Evolutionary conservation across 2,797 vertebrate genomes (phyloP).

Genomic region (Chiroxiphia lanceolata): DNA sequence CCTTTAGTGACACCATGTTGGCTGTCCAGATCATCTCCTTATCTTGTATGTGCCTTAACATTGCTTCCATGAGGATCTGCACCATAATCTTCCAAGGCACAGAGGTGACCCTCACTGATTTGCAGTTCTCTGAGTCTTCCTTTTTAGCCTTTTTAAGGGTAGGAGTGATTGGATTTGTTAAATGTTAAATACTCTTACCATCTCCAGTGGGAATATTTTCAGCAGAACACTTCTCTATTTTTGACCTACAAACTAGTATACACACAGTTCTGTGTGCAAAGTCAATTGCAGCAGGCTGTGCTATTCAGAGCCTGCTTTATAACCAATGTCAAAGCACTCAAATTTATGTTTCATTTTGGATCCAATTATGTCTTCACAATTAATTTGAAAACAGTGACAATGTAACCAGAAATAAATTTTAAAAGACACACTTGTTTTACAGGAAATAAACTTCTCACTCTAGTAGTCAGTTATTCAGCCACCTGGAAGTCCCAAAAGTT

Average conservation of each 20-base stretch:
- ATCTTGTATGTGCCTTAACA: too few relatives aligned
- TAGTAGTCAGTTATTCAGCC: not conserved
- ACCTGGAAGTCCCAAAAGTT: not conserved
- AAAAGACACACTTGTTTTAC: not conserved
- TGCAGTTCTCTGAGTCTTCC: fast-evolving
- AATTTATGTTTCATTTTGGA: not conserved
- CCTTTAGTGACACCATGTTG: not conserved
- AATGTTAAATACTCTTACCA: not conserved
- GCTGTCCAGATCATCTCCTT: too few relatives aligned
- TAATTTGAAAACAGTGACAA: not conserved
- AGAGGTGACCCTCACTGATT: not conserved
- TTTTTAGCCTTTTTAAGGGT: not conserved
- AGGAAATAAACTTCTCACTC: not conserved
- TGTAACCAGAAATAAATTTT: not conserved
- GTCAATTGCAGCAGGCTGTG: not conserved
- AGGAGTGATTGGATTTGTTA: not conserved
- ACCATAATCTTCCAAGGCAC: not conserved
- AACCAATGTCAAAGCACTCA: not conserved
- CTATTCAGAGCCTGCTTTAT: not conserved
- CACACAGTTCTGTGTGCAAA: not conserved
- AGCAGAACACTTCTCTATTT: not conserved
- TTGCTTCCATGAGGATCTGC: not conserved
- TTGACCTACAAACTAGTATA: not conserved
- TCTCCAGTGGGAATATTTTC: not conserved
- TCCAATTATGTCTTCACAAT: not conserved